Evolutionary conservation across 1,140 invertebrate genomes (phyloP).

Genomic region (Anastrepha ludens): DNA sequence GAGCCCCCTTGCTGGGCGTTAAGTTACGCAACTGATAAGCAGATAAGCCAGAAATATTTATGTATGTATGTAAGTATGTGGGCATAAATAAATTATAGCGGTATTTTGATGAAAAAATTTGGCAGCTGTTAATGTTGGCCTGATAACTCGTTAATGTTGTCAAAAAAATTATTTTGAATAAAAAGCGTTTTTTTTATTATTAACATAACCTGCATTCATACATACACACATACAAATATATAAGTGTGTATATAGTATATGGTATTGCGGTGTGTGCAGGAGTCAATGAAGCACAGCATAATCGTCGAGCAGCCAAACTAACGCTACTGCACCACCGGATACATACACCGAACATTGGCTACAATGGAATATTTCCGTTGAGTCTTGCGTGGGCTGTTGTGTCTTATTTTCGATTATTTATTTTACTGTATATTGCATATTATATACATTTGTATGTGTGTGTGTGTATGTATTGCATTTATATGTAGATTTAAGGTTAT

Average conservation of each 20-base stretch:
- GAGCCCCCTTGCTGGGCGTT: conserved; percentile 12
- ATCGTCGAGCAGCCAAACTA: too few relatives aligned
- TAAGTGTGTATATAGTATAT: background rate
- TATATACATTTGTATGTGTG: background rate
- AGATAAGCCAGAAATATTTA: background rate
- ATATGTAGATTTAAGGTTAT: conserved; percentile 50
- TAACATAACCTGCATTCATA: too few relatives aligned
- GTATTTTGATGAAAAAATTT: background rate
- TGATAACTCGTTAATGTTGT: background rate
- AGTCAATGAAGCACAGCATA: too few relatives aligned
- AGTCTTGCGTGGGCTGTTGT: background rate
- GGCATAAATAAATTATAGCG: background rate
- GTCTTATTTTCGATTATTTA: background rate
- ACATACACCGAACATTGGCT: too few relatives aligned
- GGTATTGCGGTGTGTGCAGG: too few relatives aligned
- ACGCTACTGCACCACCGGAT: too few relatives aligned
- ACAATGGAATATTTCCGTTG: background rate
- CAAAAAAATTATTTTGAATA: background rate
- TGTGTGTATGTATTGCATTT: background rate
- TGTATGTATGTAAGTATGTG: background rate
- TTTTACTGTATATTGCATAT: background rate
- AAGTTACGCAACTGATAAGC: conserved; percentile 39
- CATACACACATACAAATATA: too few relatives aligned
- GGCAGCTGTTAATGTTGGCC: conserved; percentile 4
- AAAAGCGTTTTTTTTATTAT: too few relatives aligned